Percentiles rank a stretch among this genome's conserved stretches.
Evolutionary conservation across 2,797 vertebrate species (phyloP).

Genomic region (Odontamblyopus rebecca): DNA sequence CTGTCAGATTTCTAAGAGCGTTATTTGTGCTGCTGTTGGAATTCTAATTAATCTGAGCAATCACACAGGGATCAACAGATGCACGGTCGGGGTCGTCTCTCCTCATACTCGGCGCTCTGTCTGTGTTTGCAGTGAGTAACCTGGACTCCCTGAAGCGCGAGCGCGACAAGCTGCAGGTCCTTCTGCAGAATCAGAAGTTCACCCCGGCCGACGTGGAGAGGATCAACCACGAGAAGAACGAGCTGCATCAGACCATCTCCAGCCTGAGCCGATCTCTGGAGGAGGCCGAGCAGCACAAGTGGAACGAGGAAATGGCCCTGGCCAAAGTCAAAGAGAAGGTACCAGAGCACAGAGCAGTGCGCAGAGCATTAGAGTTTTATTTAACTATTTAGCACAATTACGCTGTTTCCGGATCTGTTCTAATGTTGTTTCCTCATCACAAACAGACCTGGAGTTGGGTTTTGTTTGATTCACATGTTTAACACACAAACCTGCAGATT

Average conservation of each 20-base stretch:
- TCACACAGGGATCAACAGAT: no score
- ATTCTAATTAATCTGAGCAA: not conserved
- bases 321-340: slow-evolving; percentile 87
- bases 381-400: no score
- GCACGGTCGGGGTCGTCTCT: no score
- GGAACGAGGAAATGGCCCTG: slow-evolving; percentile 91
- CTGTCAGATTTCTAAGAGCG: no score
- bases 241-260: slow-evolving; percentile 86
- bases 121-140: slow-evolving; percentile 77
- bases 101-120: not conserved
- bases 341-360: not conserved
- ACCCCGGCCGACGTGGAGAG: slow-evolving; percentile 91
- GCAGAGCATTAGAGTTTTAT: no score
- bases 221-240: slow-evolving; percentile 90
- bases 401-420: no score
- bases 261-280: slow-evolving; percentile 84
- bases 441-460: no score
- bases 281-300: slow-evolving; percentile 85
- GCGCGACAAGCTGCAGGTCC: slow-evolving; percentile 79
- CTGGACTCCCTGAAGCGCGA: slow-evolving; percentile 85
- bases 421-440: no score
- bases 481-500: no score
- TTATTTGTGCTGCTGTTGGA: not conserved
- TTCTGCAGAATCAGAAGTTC: slow-evolving; percentile 90
- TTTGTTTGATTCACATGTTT: no score